Evolutionary conservation across 2,888 invertebrate species (phyloP).

Genomic region (Diadegma fenestrale): DNA sequence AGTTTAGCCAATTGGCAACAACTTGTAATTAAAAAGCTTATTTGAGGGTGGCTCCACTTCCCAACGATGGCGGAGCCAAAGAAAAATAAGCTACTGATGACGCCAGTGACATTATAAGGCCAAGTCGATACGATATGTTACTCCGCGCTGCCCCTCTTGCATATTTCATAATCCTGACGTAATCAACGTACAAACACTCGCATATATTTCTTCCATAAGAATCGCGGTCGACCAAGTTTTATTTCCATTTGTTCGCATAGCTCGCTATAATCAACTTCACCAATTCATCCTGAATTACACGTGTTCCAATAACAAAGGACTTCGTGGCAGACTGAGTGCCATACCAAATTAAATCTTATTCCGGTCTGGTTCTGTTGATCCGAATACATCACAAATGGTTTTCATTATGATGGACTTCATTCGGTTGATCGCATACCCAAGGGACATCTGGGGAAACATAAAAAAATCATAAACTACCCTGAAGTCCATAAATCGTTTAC

Average conservation of each 20-base stretch:
- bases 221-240: conserved; percentile 26
- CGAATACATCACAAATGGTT: not conserved
- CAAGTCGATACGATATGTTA: conserved; percentile 57
- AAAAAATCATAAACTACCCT: not conserved
- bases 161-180: conserved; percentile 55
- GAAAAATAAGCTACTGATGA: conserved; percentile 44
- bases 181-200: conserved; percentile 8
- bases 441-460: not conserved
- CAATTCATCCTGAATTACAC: conserved; percentile 26
- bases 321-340: not conserved
- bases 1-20: conserved; percentile 7
- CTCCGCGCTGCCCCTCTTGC: conserved; percentile 18
- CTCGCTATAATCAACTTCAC: not conserved
- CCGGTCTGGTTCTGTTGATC: not conserved
- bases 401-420: not conserved
- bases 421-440: not conserved
- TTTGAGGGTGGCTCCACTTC: not conserved
- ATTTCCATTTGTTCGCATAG: not conserved
- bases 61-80: not conserved
- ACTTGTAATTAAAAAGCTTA: not conserved
- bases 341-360: not conserved
- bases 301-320: conserved; percentile 31
- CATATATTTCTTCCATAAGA: conserved; percentile 20
- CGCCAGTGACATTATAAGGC: conserved; percentile 34
- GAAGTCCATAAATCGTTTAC: not conserved